Conservation (phyloP, 2,113 vertebrate species). For the Mixornis gularis region DNA sequence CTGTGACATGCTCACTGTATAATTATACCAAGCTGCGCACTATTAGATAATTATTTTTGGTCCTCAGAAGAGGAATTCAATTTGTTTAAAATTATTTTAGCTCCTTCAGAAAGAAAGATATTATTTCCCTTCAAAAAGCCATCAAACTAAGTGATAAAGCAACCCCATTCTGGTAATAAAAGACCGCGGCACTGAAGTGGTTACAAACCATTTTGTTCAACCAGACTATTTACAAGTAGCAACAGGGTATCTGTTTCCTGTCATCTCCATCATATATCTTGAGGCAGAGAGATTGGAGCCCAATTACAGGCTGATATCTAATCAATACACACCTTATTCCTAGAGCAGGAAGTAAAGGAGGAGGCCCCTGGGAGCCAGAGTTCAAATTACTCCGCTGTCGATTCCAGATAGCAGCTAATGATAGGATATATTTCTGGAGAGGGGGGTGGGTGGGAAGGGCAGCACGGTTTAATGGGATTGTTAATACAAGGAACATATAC, state of each 20-base stretch:
- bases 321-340: slow-evolving; percentile 94
- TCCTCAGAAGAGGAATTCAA: slow-evolving; percentile 24
- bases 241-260: slow-evolving; percentile 89
- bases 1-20: slow-evolving; percentile 4
- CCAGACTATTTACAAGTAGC: slow-evolving; percentile 87
- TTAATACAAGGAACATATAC: slow-evolving; percentile 58
- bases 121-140: neutral
- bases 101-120: neutral
- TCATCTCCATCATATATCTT: slow-evolving; percentile 90
- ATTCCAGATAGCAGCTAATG: slow-evolving; percentile 90
- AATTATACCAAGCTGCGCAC: neutral
- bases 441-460: slow-evolving; percentile 37
- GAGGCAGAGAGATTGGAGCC: slow-evolving; percentile 86
- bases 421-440: slow-evolving; percentile 77
- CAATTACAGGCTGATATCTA: slow-evolving; percentile 94
- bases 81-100: slow-evolving; percentile 5
- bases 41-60: slow-evolving; percentile 44
- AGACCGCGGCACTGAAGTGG: slow-evolving; percentile 73
- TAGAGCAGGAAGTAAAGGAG: slow-evolving; percentile 93
- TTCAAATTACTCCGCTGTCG: slow-evolving; percentile 92
- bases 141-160: slow-evolving; percentile 7
- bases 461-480: slow-evolving; percentile 50
- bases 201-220: slow-evolving; percentile 84
- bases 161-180: neutral
- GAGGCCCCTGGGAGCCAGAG: slow-evolving; percentile 87